Conservation (phyloP, 2,113 vertebrate species). For the Toxostoma redivivum region DNA sequence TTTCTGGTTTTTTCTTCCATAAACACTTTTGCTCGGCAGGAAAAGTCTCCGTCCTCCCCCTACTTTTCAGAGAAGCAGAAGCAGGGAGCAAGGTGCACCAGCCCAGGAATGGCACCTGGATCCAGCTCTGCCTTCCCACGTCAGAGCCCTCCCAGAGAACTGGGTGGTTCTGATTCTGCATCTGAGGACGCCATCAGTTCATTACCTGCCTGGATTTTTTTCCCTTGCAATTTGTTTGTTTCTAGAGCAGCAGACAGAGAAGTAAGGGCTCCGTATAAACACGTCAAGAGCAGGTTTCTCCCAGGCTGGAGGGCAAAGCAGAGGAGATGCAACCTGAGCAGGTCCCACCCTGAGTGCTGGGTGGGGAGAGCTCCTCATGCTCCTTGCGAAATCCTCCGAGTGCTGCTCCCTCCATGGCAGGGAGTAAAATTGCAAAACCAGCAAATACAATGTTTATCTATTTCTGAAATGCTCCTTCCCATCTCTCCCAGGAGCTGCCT, state of each 20-base stretch:
- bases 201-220: conserved; percentile 7
- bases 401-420: not conserved
- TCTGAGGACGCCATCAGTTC: conserved; percentile 47
- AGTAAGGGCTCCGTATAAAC: conserved; percentile 61
- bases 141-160: not conserved
- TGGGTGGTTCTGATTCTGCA: conserved; percentile 42
- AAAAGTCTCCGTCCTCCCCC: not conserved
- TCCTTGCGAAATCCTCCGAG: conserved; percentile 43
- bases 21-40: not conserved
- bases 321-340: conserved; percentile 44
- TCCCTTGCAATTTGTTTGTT: conserved; percentile 54
- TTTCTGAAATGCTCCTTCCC: not conserved
- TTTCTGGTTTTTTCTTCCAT: not conserved
- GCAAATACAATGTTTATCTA: not conserved
- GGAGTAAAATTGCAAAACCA: conserved; percentile 38
- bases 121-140: not conserved
- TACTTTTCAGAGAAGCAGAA: not conserved
- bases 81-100: not conserved
- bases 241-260: conserved; percentile 62
- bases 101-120: not conserved
- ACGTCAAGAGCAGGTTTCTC: conserved; percentile 63
- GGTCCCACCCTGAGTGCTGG: conserved; percentile 68
- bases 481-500: not conserved
- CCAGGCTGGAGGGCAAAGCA: conserved; percentile 68
- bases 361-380: conserved; percentile 48